Evolutionary conservation across 2,888 invertebrate genomes (phyloP).

Genomic region (Phyllotreta cruciferae): DNA sequence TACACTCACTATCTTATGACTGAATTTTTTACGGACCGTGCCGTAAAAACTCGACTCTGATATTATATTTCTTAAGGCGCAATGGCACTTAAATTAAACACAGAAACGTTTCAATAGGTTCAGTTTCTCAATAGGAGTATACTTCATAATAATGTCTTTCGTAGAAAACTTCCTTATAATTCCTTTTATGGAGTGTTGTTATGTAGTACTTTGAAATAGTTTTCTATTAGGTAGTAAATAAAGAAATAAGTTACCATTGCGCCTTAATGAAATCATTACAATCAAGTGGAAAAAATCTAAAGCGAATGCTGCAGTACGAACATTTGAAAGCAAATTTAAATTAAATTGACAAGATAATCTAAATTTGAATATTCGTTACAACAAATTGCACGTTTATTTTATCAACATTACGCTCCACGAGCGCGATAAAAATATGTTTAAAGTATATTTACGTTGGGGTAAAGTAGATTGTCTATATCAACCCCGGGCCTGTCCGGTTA

Average conservation of each 20-base stretch:
- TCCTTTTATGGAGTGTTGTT: background rate
- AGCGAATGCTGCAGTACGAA: too few species aligned
- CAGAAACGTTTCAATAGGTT: background rate
- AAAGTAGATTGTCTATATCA: too few species aligned
- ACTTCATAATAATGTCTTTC: background rate
- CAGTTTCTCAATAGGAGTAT: too few species aligned
- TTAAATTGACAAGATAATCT: conserved; percentile 21
- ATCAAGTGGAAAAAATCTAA: conserved; percentile 5
- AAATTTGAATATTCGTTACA: conserved; percentile 12
- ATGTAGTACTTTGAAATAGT: too few species aligned
- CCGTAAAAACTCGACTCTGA: conserved; percentile 31
- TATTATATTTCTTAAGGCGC: conserved; percentile 16
- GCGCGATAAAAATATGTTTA: too few species aligned
- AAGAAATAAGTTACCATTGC: conserved; percentile 6
- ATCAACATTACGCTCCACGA: too few species aligned
- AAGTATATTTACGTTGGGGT: too few species aligned
- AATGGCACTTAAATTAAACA: background rate
- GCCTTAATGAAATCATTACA: conserved; percentile 10
- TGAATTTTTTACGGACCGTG: conserved; percentile 37
- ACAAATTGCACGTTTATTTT: too few species aligned
- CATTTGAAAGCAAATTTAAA: conserved; percentile 13
- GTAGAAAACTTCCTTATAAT: background rate
- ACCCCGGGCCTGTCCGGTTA: too few species aligned
- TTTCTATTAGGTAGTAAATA: background rate
- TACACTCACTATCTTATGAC: conserved; percentile 39